Conservation (phyloP, 2,113 vertebrate species). For the Hippopotamus amphibius region DNA sequence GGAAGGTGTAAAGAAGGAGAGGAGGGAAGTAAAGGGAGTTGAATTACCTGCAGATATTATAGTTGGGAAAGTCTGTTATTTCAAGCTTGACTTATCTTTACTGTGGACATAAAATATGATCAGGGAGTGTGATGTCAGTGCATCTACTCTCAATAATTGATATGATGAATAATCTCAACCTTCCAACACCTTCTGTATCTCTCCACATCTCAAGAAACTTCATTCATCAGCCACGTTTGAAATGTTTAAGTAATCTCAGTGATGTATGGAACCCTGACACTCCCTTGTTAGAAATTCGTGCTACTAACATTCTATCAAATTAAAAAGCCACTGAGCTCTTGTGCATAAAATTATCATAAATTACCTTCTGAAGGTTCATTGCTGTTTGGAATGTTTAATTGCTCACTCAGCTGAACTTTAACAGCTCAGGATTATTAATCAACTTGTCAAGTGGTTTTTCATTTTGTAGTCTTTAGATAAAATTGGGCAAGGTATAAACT, state of each 20-base stretch:
- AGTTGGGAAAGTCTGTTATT: slow-evolving; percentile 86
- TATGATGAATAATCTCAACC: slow-evolving; percentile 97
- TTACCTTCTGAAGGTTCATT: slow-evolving; percentile 91
- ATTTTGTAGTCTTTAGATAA: slow-evolving; percentile 82
- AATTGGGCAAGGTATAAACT: slow-evolving; percentile 75
- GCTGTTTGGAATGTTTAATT: slow-evolving; percentile 92
- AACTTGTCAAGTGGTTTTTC: slow-evolving; percentile 87
- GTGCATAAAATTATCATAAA: slow-evolving; percentile 94
- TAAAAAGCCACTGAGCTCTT: slow-evolving; percentile 92
- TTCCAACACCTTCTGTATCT: slow-evolving; percentile 94
- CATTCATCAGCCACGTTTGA: slow-evolving; percentile 95
- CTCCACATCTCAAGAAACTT: slow-evolving; percentile 91
- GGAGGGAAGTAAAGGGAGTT: slow-evolving; percentile 64
- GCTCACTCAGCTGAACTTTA: slow-evolving; percentile 89
- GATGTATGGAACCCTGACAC: slow-evolving; percentile 94
- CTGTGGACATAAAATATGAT: slow-evolving; percentile 93
- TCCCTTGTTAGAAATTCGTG: slow-evolving; percentile 91
- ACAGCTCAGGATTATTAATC: slow-evolving; percentile 89
- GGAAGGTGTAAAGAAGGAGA: slow-evolving; percentile 55
- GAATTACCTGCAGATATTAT: slow-evolving; percentile 80
- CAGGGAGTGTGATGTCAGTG: slow-evolving; percentile 94
- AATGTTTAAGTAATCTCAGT: slow-evolving; percentile 95
- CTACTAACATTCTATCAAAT: slow-evolving; percentile 96
- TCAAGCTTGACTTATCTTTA: slow-evolving; percentile 91
- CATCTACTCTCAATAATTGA: slow-evolving; percentile 98